Percentiles rank a stretch among this genome's conserved stretches.
phyloP scores from a whole-genome alignment of 2,888 invertebrate genomes.

The Microplitis deprimator region DNA sequence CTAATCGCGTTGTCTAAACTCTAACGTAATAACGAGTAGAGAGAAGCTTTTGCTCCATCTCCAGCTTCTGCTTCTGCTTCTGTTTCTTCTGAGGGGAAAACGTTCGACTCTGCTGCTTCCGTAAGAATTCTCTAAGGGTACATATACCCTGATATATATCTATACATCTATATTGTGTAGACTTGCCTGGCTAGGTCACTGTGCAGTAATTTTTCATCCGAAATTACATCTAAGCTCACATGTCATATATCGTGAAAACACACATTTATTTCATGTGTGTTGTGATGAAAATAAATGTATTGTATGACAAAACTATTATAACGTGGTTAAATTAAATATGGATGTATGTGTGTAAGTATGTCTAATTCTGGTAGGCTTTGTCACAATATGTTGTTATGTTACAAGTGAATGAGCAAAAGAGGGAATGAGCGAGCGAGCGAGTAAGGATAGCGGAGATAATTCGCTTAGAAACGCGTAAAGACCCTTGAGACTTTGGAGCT shows the following conservation, averaged over 20 bases:
- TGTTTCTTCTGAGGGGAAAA: slow-evolving; percentile 25
- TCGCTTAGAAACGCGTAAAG: slow-evolving; percentile 36
- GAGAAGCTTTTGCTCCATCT: not conserved
- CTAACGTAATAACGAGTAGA: slow-evolving; percentile 40
- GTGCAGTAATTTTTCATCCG: slow-evolving; percentile 30
- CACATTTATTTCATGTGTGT: slow-evolving; percentile 7
- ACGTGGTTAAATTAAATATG: slow-evolving; percentile 15
- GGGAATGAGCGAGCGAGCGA: not conserved
- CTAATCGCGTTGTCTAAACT: slow-evolving; percentile 44
- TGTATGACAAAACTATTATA: slow-evolving; percentile 25
- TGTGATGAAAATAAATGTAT: slow-evolving; percentile 27
- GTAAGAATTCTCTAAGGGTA: slow-evolving; percentile 41
- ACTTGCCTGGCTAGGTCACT: slow-evolving; percentile 37
- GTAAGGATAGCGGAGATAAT: slow-evolving; percentile 33
- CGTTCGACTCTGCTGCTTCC: slow-evolving; percentile 37
- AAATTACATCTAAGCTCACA: slow-evolving; percentile 10
- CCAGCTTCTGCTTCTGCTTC: not conserved
- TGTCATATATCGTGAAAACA: slow-evolving; percentile 6
- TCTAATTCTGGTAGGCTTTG: slow-evolving; percentile 35
- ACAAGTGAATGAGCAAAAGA: not conserved
- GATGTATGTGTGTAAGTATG: slow-evolving; percentile 19
- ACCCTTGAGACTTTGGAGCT: slow-evolving; percentile 22
- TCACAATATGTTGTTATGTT: slow-evolving; percentile 31
- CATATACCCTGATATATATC: slow-evolving; percentile 4
- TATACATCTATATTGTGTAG: slow-evolving; percentile 12